phyloP scores from a whole-genome alignment of 2,113 vertebrate species.

The Galeopterus variegatus region DNA sequence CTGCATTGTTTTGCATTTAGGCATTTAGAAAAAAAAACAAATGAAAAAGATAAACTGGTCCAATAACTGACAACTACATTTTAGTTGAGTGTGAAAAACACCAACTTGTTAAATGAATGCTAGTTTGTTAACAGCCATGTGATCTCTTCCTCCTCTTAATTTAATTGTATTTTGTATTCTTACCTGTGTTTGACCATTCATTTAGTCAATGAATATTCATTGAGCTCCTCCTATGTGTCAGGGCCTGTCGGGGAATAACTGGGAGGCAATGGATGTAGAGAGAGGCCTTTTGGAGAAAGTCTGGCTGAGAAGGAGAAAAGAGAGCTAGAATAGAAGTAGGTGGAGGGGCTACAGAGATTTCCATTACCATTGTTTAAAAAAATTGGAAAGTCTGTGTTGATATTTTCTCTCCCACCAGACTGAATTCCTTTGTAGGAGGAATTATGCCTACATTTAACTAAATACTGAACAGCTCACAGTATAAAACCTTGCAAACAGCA shows the following conservation, averaged over 20 bases:
- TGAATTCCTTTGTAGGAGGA: slow-evolving; percentile 19
- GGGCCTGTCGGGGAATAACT: neutral
- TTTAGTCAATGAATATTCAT: neutral
- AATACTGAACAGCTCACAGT: neutral
- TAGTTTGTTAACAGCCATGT: neutral
- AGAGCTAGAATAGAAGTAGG: neutral
- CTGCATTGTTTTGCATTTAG: neutral
- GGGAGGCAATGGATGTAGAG: neutral
- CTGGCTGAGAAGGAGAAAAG: neutral
- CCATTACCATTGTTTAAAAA: neutral
- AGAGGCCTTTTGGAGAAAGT: neutral
- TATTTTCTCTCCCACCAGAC: neutral
- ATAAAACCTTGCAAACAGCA: neutral
- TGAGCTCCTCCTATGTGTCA: neutral
- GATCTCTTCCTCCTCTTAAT: neutral
- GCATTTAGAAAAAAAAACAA: neutral
- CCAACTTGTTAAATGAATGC: slow-evolving; percentile 24
- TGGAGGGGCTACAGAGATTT: neutral
- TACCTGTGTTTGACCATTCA: neutral
- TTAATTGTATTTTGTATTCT: neutral
- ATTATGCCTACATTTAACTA: neutral
- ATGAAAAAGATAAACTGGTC: neutral
- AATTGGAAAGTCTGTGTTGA: neutral
- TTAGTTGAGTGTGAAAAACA: neutral
- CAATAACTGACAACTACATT: neutral